Percentiles rank a stretch among this genome's conserved stretches.
These are phyloP conservation scores for Pemphigus obesinymphae DNA, from an alignment of 1,140 invertebrate genomes.

Conservation along the genomic window DNA sequence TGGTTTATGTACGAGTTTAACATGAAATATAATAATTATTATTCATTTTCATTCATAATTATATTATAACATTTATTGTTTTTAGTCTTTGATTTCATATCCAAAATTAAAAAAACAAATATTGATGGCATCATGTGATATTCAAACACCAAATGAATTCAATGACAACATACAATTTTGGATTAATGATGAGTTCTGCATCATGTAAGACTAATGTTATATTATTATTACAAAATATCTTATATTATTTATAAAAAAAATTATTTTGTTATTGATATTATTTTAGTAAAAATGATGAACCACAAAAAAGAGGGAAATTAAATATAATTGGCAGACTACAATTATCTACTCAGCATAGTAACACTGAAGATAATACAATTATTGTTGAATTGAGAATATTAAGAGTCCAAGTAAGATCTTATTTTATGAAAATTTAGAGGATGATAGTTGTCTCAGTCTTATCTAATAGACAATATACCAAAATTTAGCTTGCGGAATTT, in stretches of 20 bases:
- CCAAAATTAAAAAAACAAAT: constrained; percentile 93
- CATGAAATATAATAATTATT: no score
- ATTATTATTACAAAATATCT: no score
- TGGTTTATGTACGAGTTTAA: no score
- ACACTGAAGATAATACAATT: constrained; percentile 95
- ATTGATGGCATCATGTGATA: constrained; percentile 71
- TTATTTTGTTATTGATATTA: constrained; percentile 78
- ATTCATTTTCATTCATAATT: no score
- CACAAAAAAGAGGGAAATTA: constrained; percentile 88
- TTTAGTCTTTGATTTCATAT: constrained; percentile 85
- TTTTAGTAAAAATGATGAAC: constrained; percentile 86
- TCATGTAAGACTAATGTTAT: constrained; percentile 1
- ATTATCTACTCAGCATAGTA: constrained; percentile 88
- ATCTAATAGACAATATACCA: no score
- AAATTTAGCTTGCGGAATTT: no score
- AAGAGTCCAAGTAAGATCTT: constrained; percentile 63
- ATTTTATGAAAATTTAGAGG: no score
- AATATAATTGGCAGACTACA: constrained; percentile 93
- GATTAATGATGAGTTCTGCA: constrained; percentile 71
- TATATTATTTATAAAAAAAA: no score
- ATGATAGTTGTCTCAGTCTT: constrained; percentile 48
- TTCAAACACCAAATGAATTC: constrained; percentile 88
- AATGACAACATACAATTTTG: constrained; percentile 88
- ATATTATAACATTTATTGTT: constrained; percentile 44
- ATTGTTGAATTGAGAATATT: constrained; percentile 93